phyloP scores from a whole-genome alignment of 2,113 vertebrate species.

The Pelobates fuscus region DNA sequence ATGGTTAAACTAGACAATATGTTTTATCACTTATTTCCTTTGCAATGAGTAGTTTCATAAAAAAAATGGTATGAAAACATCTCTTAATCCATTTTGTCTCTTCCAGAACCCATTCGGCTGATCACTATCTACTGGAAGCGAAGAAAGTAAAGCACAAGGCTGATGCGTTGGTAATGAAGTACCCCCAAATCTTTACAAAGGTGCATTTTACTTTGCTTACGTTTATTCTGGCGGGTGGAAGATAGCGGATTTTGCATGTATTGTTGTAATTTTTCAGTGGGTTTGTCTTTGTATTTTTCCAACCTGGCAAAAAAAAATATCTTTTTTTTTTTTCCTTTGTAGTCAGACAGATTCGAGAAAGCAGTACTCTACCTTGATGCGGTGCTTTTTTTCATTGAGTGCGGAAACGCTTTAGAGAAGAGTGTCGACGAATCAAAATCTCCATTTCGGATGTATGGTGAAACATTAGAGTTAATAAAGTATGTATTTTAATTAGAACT shows the following conservation, averaged over 20 bases:
- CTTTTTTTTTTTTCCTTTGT: slow-evolving; percentile 24
- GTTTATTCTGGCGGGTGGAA: not conserved
- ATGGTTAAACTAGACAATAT: too few relatives aligned
- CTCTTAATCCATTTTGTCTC: not conserved
- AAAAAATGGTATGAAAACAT: too few relatives aligned
- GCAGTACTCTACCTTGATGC: slow-evolving; percentile 96
- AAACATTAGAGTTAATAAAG: slow-evolving; percentile 98
- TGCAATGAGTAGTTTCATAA: too few relatives aligned
- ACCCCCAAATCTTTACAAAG: not conserved
- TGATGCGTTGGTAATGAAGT: slow-evolving; percentile 87
- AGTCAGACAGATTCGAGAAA: slow-evolving; percentile 95
- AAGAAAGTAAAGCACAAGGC: slow-evolving; percentile 98
- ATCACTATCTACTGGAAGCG: slow-evolving; percentile 96
- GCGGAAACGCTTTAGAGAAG: slow-evolving; percentile 95
- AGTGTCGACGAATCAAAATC: slow-evolving; percentile 97
- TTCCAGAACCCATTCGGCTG: slow-evolving; percentile 89
- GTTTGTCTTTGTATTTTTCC: too few relatives aligned
- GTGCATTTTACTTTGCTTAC: not conserved
- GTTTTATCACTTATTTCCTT: too few relatives aligned
- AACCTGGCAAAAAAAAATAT: not conserved
- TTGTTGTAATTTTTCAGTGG: too few relatives aligned
- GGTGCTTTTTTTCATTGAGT: slow-evolving; percentile 96
- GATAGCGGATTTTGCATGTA: too few relatives aligned
- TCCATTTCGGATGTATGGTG: slow-evolving; percentile 97
- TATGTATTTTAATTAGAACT: slow-evolving; percentile 70